Base-by-base conservation (phyloP, 1,140 invertebrate species). In the Hirudo medicinalis region DNA sequence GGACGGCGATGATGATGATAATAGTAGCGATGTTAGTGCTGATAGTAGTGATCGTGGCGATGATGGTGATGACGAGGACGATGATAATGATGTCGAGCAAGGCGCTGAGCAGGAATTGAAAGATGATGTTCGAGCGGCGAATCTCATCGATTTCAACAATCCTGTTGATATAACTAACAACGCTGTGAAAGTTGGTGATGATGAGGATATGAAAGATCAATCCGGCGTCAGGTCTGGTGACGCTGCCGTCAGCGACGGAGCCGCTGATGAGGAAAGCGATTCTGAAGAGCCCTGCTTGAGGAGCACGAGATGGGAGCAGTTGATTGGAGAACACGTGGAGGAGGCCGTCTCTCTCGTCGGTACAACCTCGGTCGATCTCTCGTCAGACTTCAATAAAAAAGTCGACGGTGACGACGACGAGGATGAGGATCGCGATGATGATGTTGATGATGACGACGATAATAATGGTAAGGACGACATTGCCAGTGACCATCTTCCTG, bases 41-140 rank as follows among this genome's bases (percentile, higher is more conserved):
- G 15, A 15, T n/a, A 27, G 27, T 60, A 27, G 27, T 60, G 55
- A 60, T 15, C n/a, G 20, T n/a, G 27, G n/a, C 19, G 67, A 68
- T 40, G 67, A 68, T 32, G 67, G 19, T 68, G 67, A 68, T 32
- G 67, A 11, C 40, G 29, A 5, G 2, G 27, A 9, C 36, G 67
- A 68, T 68, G 29, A 17, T 68, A 36, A 68, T 68, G 67, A 68
- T 68, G 67, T 13, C 36, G 20, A 68, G 8, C 22, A 68, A 11
- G 40, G 5, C 11, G n/a, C 13, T 68, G 36, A 36, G 27, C 22
- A 32, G 29, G 20, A 63, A 32, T 25, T 63, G 5, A 63, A 20
- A 63, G 29, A 63, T 63, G 60, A 32, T 0, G 22, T 5, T 13
- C 2, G 9, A 17, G 15, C 11, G 43, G 13, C 43, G 43, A 49